These are phyloP conservation scores for Camponotus vicinus DNA, from an alignment of 1,140 invertebrate species.

Conservation along the genomic window DNA sequence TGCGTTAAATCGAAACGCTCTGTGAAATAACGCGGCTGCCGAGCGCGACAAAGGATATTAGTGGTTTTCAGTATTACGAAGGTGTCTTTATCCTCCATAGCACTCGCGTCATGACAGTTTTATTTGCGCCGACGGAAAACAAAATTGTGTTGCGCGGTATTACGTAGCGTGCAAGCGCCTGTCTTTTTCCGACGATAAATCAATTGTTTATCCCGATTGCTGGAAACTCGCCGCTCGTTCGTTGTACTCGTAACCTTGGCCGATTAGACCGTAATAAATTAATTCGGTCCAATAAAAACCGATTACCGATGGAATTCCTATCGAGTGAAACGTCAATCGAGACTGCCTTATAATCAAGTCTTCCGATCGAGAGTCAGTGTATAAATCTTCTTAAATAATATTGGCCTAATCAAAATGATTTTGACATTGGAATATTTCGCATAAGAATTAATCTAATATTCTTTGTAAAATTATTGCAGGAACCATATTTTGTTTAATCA, in stretches of 20 bases:
- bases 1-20: constrained; percentile 77
- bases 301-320: constrained; percentile 46
- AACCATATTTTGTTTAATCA: not conserved
- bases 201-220: constrained; percentile 61
- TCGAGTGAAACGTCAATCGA: constrained; percentile 43
- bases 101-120: constrained; percentile 58
- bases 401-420: not conserved
- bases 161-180: constrained; percentile 28
- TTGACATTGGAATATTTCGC: not conserved
- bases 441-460: not conserved
- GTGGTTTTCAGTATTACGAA: constrained; percentile 63
- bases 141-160: constrained; percentile 61
- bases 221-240: constrained; percentile 44
- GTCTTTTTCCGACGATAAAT: constrained; percentile 58
- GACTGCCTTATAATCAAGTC: constrained; percentile 26
- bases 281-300: constrained; percentile 56
- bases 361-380: not conserved
- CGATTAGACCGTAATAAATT: constrained; percentile 63
- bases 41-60: constrained; percentile 75
- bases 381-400: not conserved
- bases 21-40: constrained; percentile 71
- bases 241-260: constrained; percentile 56
- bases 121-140: constrained; percentile 58
- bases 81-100: constrained; percentile 59
- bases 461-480: not conserved